Percentiles rank a stretch among this genome's conserved stretches.
Conservation (phyloP, 2,888 invertebrate species). For the Stenodema calcarata region DNA sequence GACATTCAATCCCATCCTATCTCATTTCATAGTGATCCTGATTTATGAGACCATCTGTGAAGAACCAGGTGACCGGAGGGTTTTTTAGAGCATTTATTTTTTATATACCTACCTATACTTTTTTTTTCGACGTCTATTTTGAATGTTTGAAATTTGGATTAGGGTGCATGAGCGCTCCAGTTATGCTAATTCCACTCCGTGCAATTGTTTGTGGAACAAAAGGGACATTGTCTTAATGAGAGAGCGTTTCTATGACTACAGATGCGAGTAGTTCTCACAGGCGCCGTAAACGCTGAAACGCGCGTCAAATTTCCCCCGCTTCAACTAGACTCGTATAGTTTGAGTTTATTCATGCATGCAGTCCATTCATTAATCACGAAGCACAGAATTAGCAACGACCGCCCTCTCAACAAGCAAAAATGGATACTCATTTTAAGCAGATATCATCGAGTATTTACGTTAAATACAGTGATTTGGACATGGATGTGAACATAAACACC, state of each 20-base stretch:
- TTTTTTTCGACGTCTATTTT: neutral
- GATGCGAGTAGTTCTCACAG: neutral
- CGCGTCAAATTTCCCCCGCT: neutral
- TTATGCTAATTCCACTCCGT: neutral
- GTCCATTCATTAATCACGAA: no score
- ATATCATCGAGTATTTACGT: no score
- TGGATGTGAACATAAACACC: no score
- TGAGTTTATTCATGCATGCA: neutral
- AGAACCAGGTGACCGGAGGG: neutral
- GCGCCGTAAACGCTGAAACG: neutral
- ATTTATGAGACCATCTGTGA: conserved; percentile 19
- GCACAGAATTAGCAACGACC: no score
- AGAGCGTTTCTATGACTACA: neutral
- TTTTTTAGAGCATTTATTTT: neutral
- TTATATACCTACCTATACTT: neutral
- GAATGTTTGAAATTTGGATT: neutral
- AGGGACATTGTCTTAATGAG: neutral
- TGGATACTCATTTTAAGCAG: no score
- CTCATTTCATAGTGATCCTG: conserved; percentile 7
- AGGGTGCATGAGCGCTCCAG: neutral
- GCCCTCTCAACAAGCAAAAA: no score
- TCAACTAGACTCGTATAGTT: neutral
- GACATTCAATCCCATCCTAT: neutral
- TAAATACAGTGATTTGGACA: no score
- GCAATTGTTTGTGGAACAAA: neutral